Percentiles rank a stretch among this genome's conserved stretches.
Conservation (phyloP, 30 jellyfish, hydroid and myxozoan species). For the Aurelia aurita complex sp. Pacific region DNA sequence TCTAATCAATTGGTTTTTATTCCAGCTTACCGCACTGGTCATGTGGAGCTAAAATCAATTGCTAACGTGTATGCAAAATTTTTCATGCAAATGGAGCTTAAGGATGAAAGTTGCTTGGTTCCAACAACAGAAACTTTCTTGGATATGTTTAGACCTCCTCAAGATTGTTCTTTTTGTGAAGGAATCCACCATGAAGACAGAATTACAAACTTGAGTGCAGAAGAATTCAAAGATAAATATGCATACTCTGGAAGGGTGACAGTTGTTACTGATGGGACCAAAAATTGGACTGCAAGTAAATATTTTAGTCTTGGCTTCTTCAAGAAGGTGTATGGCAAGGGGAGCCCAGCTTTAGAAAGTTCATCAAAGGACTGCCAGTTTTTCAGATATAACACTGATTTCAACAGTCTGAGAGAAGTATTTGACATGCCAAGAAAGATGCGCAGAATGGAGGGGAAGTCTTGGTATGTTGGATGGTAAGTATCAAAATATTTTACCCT, state of each 20-base stretch:
- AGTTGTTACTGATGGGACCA: constrained; percentile 84
- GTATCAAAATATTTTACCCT: background rate
- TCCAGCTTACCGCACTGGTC: constrained; percentile 14
- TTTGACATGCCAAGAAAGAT: constrained; percentile 84
- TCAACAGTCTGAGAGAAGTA: constrained; percentile 68
- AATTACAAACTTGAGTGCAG: constrained; percentile 69
- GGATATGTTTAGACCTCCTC: constrained; percentile 90
- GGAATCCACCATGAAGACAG: constrained; percentile 73
- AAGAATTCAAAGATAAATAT: constrained; percentile 73
- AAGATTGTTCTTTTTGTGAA: constrained; percentile 81
- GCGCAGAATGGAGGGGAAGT: constrained; percentile 80
- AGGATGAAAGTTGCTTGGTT: constrained; percentile 60
- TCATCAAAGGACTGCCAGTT: constrained; percentile 84
- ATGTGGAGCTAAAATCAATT: constrained; percentile 30
- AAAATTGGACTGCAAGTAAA: constrained; percentile 87
- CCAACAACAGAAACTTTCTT: constrained; percentile 67
- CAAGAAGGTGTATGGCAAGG: constrained; percentile 70
- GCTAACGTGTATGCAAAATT: constrained; percentile 54
- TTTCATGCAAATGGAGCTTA: constrained; percentile 58
- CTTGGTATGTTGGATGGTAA: constrained; percentile 97
- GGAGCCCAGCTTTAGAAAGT: constrained; percentile 82
- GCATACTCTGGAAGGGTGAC: constrained; percentile 91
- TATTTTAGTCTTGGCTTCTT: constrained; percentile 69
- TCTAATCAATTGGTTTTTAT: background rate
- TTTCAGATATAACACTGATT: constrained; percentile 87